phyloP scores from a whole-genome alignment of 2,113 vertebrate genomes.

The Nestor notabilis region DNA sequence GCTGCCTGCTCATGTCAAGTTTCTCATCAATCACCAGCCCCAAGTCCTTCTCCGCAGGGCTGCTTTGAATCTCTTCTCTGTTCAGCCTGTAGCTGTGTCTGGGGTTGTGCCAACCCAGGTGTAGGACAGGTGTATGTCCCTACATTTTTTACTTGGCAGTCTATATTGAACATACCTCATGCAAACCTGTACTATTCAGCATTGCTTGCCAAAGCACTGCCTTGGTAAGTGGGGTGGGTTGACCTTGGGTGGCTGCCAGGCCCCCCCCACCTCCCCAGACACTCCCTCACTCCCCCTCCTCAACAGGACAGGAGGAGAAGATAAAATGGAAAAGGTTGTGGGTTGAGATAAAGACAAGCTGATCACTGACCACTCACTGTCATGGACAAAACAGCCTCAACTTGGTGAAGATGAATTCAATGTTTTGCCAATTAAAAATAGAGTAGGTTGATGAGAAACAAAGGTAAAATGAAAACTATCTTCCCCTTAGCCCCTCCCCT shows the following conservation, averaged over 20 bases:
- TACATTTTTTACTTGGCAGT: not conserved
- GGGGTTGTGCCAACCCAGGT: too few species aligned
- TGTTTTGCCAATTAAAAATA: not conserved
- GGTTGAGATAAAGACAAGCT: not conserved
- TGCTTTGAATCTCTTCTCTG: too few species aligned
- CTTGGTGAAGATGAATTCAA: not conserved
- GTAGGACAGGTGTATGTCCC: too few species aligned
- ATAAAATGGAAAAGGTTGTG: not conserved
- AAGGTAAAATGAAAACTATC: not conserved
- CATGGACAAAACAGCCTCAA: not conserved
- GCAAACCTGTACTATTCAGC: not conserved
- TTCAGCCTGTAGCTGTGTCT: too few species aligned
- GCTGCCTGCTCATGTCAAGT: too few species aligned
- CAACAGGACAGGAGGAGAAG: not conserved
- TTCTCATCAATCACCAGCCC: too few species aligned
- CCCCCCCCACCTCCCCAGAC: not conserved
- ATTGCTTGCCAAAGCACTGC: not conserved
- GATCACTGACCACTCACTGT: not conserved
- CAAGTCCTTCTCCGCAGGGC: too few species aligned
- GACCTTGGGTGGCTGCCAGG: not conserved
- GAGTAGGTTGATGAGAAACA: not conserved
- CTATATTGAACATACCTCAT: not conserved
- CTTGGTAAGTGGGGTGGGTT: accelerated
- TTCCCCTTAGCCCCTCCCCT: accelerated
- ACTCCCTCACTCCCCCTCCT: not conserved